Evolutionary conservation across 2,888 invertebrate genomes (phyloP), one percentile per base, ranked within the genome.

Genomic region (Troides helena): DNA sequence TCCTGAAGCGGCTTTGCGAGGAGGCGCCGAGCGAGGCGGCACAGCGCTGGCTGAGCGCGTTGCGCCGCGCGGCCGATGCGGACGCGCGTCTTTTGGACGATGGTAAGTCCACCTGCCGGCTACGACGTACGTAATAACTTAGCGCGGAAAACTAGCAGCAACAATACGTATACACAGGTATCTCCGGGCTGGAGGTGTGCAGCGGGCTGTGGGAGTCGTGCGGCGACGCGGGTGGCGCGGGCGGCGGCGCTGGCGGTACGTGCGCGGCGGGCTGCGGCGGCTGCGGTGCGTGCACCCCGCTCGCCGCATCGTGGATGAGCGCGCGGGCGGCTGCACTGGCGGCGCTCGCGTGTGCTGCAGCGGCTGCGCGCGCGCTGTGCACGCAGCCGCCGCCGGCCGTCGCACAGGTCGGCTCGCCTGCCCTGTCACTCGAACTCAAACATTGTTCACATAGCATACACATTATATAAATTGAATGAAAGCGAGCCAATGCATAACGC

Each of bases 21-120:
- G 93, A 95, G 74, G 96, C 97, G 0, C 96, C 97, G 21, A 96
- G 97, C 50, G 98, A 98, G 81, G 96, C 97, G 77, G 95, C 97
- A 63, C 97, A 98, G 80, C 97, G 98, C 81, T 99, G 98, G 96
- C 87, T 98, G 67, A 94, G 95, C 0, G 96, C 97, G 0, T 86
- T 99, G n/a, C 94, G 96, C 72, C 94, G 96, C 72, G 94, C 97
- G 74, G 95, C 96, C 0, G 94, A 93, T 64, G 97, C 96, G 0
- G 97, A 97, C 84, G 94, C 95, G 18, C 92, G 93, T 66, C 88
- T 97, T 0, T 86, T 92, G 0, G 81, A 93, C 36, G 89, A 93
- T 61, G 94, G 93, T 85, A 23, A 23, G 7, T 6, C 58, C 7
- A 10, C 10, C 10, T 4, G 0, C 39, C 5, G 39, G 39, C 39